Conservation (phyloP, 1,140 invertebrate species). For the Paralvinella palmiformis region DNA sequence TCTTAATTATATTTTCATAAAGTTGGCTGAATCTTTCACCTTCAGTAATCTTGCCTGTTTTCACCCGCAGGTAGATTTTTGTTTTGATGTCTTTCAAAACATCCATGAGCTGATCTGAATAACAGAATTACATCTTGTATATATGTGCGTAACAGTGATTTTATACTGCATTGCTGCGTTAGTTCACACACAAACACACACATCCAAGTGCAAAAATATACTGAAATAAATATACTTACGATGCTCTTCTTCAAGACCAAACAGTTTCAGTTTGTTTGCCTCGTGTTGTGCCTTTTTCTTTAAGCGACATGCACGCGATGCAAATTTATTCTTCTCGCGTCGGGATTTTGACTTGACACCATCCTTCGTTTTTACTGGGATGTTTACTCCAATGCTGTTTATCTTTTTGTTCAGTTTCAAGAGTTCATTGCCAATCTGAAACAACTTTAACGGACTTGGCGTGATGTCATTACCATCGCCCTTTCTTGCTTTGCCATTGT, state of each 20-base stretch:
- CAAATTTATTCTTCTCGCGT: slow-evolving; percentile 96
- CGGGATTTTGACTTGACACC: slow-evolving; percentile 74
- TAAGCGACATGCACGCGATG: slow-evolving; percentile 82
- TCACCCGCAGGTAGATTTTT: slow-evolving; percentile 61
- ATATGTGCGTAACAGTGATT: too few species aligned
- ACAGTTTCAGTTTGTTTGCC: slow-evolving; percentile 69
- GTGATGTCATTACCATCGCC: slow-evolving; percentile 97
- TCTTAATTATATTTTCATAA: too few species aligned
- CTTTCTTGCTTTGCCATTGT: slow-evolving; percentile 72
- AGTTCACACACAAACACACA: too few species aligned
- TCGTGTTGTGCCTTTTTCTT: slow-evolving; percentile 53
- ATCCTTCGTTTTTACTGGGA: slow-evolving; percentile 69
- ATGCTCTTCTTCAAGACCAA: slow-evolving; percentile 88
- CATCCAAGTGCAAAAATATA: too few species aligned
- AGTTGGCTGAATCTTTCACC: too few species aligned
- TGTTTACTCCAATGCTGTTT: slow-evolving; percentile 93
- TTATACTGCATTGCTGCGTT: too few species aligned
- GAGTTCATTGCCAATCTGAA: slow-evolving; percentile 83
- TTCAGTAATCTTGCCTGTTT: slow-evolving; percentile 63
- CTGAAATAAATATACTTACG: too few species aligned
- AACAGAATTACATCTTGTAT: slow-evolving; percentile 1
- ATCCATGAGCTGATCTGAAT: slow-evolving; percentile 34
- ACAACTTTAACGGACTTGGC: slow-evolving; percentile 86
- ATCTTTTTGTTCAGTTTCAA: slow-evolving; percentile 87
- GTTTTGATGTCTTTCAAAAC: slow-evolving; percentile 47